These are phyloP conservation scores for Philonicus albiceps DNA, from an alignment of 2,888 invertebrate species.

Conservation along the genomic window DNA sequence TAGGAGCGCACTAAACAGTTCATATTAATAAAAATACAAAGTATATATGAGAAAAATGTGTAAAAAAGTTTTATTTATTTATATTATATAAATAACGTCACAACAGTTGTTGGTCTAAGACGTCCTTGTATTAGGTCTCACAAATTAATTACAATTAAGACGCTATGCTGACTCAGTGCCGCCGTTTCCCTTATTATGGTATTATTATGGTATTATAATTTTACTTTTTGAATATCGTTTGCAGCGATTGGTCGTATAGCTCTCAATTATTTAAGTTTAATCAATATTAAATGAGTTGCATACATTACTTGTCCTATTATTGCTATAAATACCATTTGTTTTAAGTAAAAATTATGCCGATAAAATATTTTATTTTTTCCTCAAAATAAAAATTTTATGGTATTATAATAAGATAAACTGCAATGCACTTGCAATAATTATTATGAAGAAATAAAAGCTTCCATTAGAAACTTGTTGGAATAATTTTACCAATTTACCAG, in stretches of 20 bases:
- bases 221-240: background rate
- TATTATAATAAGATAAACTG: no score
- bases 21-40: slow-evolving; percentile 7
- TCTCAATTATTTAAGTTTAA: background rate
- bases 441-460: no score
- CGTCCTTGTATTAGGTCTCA: background rate
- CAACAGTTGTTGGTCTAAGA: background rate
- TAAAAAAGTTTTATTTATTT: slow-evolving; percentile 26
- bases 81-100: background rate
- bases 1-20: slow-evolving; percentile 47
- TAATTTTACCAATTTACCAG: no score
- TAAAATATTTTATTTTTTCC: no score
- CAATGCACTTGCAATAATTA: no score
- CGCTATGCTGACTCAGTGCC: background rate
- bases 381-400: no score
- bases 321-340: no score
- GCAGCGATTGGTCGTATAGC: background rate
- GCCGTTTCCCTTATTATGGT: background rate
- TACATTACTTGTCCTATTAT: no score
- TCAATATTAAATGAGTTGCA: background rate
- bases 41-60: background rate
- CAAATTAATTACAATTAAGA: background rate
- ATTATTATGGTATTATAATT: background rate
- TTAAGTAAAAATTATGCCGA: no score
- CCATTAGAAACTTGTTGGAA: no score